Conservation (phyloP, 2,113 vertebrate species). For the Bubalus kerabau region DNA sequence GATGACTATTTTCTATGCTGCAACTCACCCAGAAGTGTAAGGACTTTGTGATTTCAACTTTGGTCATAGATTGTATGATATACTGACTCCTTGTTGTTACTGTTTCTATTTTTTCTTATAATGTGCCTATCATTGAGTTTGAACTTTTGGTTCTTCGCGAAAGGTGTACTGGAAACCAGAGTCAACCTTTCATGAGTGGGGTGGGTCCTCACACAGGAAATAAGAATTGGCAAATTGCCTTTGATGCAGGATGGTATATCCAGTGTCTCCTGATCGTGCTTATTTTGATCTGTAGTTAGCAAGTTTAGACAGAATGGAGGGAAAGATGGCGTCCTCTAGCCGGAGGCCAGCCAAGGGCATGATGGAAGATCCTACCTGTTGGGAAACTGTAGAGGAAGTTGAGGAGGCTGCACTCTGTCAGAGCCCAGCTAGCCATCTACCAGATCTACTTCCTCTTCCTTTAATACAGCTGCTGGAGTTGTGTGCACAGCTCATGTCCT, state of each 20-base stretch:
- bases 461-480: not conserved
- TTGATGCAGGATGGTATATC: not conserved
- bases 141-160: not conserved
- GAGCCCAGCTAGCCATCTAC: not conserved
- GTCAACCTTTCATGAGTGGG: not conserved
- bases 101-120: not conserved
- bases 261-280: not conserved
- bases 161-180: not conserved
- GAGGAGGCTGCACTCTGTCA: not conserved
- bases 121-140: not conserved
- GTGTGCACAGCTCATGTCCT: not conserved
- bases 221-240: not conserved
- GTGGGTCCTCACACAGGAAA: not conserved
- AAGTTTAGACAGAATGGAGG: not conserved
- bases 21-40: not conserved
- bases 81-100: not conserved
- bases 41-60: not conserved
- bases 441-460: not conserved
- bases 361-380: not conserved
- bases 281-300: not conserved
- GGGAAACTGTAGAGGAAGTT: not conserved
- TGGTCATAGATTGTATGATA: not conserved
- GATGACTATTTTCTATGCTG: not conserved
- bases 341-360: not conserved
- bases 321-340: not conserved